A percentile compares a stretch with the other conserved stretches of the same genome.
Conservation (phyloP, 2,797 vertebrate species). For the Neomorphus geoffroyi region DNA sequence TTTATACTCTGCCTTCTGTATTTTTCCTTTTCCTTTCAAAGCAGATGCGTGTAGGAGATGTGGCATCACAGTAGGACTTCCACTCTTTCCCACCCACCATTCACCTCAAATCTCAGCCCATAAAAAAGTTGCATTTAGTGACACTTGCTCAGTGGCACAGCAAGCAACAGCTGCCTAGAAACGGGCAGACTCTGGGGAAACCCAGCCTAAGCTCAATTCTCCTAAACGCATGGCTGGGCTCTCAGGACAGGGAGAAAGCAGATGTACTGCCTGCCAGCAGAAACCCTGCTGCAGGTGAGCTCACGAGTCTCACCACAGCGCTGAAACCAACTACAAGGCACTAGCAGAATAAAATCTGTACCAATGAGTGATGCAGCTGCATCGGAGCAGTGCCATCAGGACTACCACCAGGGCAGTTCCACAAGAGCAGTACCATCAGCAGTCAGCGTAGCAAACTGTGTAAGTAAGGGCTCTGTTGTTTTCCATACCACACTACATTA, state of each 20-base stretch:
- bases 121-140: background rate
- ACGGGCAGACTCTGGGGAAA: background rate
- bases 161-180: background rate
- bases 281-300: background rate
- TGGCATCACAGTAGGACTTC: background rate
- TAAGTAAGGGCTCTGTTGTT: background rate
- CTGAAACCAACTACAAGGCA: background rate
- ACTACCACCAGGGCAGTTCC: too few species aligned
- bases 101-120: background rate
- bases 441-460: background rate
- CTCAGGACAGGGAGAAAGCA: background rate
- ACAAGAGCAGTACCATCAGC: background rate
- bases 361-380: background rate
- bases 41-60: background rate
- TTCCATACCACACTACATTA: background rate
- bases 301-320: rapidly evolving
- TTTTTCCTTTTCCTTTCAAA: background rate
- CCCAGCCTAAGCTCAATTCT: background rate
- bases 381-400: background rate
- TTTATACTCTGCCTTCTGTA: background rate
- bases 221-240: background rate
- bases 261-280: background rate
- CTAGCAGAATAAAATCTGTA: background rate
- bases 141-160: background rate
- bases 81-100: background rate